A percentile compares a stretch with the other conserved stretches of the same genome.
phyloP scores from a whole-genome alignment of 2,113 vertebrate species.

The Python bivittatus region DNA sequence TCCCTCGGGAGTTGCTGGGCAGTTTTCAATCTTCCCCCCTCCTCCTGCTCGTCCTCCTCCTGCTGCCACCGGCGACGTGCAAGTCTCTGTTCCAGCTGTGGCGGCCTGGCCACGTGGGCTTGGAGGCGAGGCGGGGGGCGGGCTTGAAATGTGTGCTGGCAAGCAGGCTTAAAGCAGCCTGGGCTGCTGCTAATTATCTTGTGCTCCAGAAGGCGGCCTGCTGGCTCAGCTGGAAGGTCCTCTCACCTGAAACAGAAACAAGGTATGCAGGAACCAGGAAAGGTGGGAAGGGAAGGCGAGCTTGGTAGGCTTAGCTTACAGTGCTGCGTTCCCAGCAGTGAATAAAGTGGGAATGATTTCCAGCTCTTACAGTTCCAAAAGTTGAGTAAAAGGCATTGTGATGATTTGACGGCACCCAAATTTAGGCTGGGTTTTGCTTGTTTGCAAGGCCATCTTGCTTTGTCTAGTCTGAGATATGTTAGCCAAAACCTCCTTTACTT shows the following conservation, averaged over 20 bases:
- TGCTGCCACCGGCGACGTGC: neutral
- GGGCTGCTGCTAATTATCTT: neutral
- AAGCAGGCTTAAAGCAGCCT: neutral
- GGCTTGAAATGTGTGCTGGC: neutral
- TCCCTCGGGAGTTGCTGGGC: neutral
- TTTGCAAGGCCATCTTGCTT: neutral
- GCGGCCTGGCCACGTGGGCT: constrained; percentile 10
- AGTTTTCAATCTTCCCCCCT: neutral
- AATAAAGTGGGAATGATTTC: neutral
- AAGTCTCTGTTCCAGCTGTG: neutral
- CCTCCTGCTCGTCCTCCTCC: neutral
- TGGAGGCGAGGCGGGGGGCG: neutral
- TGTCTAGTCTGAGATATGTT: too few species aligned
- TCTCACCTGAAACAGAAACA: rapidly evolving
- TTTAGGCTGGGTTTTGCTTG: neutral
- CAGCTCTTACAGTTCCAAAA: neutral
- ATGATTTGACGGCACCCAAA: neutral
- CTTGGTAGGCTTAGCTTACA: neutral
- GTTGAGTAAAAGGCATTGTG: too few species aligned
- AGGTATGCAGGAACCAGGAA: neutral
- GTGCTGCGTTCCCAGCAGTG: neutral
- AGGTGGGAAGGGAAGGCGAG: neutral
- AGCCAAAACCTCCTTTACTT: neutral
- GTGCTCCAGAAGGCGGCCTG: neutral
- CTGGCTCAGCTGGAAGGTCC: neutral